These are phyloP conservation scores for Vulpes vulpes DNA, from an alignment of 2,113 vertebrate species.

Conservation along the genomic window DNA sequence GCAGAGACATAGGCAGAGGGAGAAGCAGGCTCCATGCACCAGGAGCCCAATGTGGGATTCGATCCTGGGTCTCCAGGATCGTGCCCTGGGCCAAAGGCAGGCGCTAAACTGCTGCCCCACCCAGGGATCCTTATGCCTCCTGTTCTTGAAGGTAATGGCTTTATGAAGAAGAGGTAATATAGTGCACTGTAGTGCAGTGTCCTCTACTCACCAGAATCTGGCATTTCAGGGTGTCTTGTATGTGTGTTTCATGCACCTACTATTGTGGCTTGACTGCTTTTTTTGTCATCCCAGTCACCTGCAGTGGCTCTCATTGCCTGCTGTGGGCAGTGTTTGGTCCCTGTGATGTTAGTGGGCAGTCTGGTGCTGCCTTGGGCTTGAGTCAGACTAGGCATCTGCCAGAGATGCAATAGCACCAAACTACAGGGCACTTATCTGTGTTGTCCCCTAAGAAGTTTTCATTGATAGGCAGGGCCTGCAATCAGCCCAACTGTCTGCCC, in stretches of 20 bases:
- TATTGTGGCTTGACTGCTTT: not conserved
- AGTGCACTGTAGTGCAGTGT: not conserved
- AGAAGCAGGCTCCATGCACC: too few relatives aligned
- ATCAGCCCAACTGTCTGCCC: not conserved
- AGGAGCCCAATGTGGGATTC: too few relatives aligned
- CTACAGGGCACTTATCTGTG: not conserved
- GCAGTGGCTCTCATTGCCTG: not conserved
- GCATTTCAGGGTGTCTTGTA: not conserved
- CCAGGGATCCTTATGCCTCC: not conserved
- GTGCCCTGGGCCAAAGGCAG: too few relatives aligned
- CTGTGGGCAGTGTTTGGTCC: not conserved
- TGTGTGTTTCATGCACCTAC: not conserved
- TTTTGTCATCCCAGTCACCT: not conserved
- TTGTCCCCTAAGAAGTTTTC: not conserved
- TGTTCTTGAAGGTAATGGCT: not conserved
- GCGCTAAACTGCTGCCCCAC: too few relatives aligned
- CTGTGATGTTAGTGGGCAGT: not conserved
- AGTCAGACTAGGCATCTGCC: not conserved
- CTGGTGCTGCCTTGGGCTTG: not conserved
- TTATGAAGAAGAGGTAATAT: not conserved
- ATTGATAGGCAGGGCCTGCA: not conserved
- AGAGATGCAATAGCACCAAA: not conserved
- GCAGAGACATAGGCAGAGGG: too few relatives aligned
- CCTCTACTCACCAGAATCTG: not conserved
- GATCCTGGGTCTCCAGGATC: too few relatives aligned